Base-by-base conservation (phyloP, 2,888 invertebrate genomes). In the Minunthozetes semirufus region DNA sequence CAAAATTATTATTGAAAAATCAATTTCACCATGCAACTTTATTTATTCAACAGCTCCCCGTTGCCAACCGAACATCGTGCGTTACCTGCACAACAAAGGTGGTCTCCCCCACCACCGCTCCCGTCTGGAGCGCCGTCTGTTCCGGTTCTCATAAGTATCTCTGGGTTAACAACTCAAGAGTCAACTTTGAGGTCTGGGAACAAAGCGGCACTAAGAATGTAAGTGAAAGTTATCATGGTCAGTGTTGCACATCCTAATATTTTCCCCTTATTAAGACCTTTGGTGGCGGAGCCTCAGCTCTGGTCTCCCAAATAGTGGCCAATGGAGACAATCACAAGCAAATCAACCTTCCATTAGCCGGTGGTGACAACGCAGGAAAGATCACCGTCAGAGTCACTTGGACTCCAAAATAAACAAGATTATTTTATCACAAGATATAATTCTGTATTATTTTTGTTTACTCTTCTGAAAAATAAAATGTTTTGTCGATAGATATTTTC, bases 111-210 rank as follows among this genome's bases (percentile, higher is more conserved):
- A 68, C 68, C 22, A 66, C 25, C 15, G 8, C 27, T n/a, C 74
- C 74, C 1, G 13, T 15, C 1, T 74, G 74, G 74, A 13, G 15
- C 15, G 33, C 70, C 1, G 68, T 74, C n/a, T 74, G 74, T 48
- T 1, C 68, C 22, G 66, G 66, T 68, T 74, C 74, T 2, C 46
- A 68, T 17, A 29, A 19, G 11, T 53, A 29, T 17, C 22, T 66
- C 6, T 74, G 66, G 25, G 46, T 46, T 8, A n/a, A 42, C 19
- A 15, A 42, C 8, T 74, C 74, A 1, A 3, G 74, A 27, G 74
- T 74, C 5, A 46, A 68, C n/a, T 70, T 68, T 22, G 66, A 74
- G 25, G 68, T 74, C 13, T 74, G 74, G 74, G 68, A 74, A 15
- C 29, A 29, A 27, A 13, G 3, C 56, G 33, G 33, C 8, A 5